phyloP scores from a whole-genome alignment of 2,113 vertebrate species.

The Petaurus breviceps region DNA sequence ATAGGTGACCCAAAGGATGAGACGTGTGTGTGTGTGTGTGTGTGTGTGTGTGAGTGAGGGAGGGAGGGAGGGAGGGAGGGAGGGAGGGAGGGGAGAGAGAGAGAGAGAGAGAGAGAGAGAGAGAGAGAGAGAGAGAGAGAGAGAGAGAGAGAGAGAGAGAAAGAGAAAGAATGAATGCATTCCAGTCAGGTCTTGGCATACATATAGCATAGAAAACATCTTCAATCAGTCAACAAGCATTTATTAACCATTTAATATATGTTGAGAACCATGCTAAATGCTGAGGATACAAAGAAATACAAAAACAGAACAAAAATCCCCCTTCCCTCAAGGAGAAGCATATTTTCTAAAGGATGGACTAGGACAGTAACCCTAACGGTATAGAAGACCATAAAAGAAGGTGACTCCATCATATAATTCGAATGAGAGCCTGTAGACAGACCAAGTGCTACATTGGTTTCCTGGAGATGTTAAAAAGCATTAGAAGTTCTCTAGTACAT shows the following conservation, averaged over 20 bases:
- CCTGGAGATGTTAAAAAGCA: neutral
- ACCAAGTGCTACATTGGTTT: neutral
- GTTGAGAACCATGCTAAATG: no score
- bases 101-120: no score
- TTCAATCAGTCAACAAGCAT: neutral
- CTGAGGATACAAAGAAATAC: no score
- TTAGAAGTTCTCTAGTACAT: neutral
- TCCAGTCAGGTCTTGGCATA: neutral
- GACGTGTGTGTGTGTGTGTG: no score
- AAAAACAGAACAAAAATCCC: no score
- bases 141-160: no score
- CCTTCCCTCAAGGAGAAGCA: neutral
- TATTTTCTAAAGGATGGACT: no score
- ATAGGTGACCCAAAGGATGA: neutral
- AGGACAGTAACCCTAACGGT: neutral
- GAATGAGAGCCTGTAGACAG: neutral
- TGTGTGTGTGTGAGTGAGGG: no score
- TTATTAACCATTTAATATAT: neutral
- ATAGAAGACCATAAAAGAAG: neutral
- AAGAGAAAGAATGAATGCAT: no score
- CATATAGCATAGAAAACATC: neutral
- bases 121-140: no score
- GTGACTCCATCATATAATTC: neutral
- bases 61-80: no score
- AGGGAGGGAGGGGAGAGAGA: no score